These are phyloP conservation scores for Calosoma granatense DNA, from an alignment of 1,140 invertebrate species.

Conservation along the genomic window DNA sequence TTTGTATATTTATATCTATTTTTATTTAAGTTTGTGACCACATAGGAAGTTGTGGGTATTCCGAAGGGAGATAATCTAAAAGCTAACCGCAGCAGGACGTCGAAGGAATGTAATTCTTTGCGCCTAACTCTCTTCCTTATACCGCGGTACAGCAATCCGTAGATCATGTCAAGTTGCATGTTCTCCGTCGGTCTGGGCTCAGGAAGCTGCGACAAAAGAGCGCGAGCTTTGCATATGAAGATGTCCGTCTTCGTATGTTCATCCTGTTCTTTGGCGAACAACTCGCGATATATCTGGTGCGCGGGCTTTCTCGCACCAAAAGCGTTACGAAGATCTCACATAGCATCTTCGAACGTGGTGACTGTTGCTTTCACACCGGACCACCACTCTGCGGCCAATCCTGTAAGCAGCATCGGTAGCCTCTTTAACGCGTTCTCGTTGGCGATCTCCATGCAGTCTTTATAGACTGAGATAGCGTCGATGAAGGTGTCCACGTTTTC, in stretches of 20 bases:
- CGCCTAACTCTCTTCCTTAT: conserved; percentile 16
- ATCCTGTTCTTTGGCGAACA: conserved; percentile 17
- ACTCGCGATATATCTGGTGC: conserved; percentile 17
- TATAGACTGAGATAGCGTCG: conserved; percentile 17
- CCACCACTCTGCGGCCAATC: conserved; percentile 37
- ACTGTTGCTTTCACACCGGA: conserved; percentile 29
- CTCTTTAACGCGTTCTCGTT: conserved; percentile 34
- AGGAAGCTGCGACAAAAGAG: conserved; percentile 17
- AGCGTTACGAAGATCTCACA: conserved; percentile 11
- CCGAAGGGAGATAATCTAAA: no score
- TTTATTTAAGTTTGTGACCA: no score
- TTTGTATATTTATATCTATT: no score
- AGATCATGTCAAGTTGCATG: conserved; percentile 19
- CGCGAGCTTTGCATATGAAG: conserved; percentile 14
- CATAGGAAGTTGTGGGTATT: no score
- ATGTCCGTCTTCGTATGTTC: conserved; percentile 7
- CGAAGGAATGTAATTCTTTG: conserved; percentile 11
- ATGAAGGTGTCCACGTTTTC: conserved; percentile 19
- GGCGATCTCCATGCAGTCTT: conserved; percentile 24
- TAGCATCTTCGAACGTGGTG: conserved; percentile 15
- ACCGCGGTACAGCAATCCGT: conserved; percentile 15
- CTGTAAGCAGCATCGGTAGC: conserved; percentile 32
- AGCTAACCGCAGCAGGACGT: conserved; percentile 9
- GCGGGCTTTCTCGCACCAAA: conserved; percentile 16
- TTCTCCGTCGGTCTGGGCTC: conserved; percentile 11